These are phyloP conservation scores for Callyntrura guangdongensis DNA, from an alignment of 2,888 invertebrate species.

Conservation along the genomic window DNA sequence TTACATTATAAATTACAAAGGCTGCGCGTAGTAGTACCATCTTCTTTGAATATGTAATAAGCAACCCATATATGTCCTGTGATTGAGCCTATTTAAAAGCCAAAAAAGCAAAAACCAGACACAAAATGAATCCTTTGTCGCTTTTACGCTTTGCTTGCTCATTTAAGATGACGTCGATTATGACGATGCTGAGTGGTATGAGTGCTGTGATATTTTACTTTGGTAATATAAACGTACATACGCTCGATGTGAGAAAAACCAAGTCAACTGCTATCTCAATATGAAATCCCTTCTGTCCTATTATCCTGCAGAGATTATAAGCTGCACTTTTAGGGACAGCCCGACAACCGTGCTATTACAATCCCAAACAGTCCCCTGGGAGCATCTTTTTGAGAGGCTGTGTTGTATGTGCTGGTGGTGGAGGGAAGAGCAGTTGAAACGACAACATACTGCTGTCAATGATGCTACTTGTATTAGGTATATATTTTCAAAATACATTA, in stretches of 20 bases:
- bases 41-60: conserved; percentile 16
- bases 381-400: conserved; percentile 30
- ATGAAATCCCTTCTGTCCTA: conserved; percentile 56
- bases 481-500: background rate
- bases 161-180: conserved; percentile 43
- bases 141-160: conserved; percentile 45
- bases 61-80: background rate
- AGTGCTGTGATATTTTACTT: background rate
- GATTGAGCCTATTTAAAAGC: conserved; percentile 43
- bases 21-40: background rate
- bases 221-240: background rate
- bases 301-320: conserved; percentile 34
- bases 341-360: background rate
- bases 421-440: conserved; percentile 11
- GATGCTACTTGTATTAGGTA: background rate
- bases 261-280: conserved; percentile 60
- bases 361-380: conserved; percentile 21
- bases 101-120: conserved; percentile 59
- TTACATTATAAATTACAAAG: background rate
- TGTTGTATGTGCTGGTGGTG: background rate
- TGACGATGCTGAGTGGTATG: background rate
- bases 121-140: conserved; percentile 51
- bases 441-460: background rate
- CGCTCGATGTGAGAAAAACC: conserved; percentile 60
- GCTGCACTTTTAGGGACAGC: background rate